These are phyloP conservation scores for Lophius piscatorius DNA, from an alignment of 2,113 vertebrate species.

Conservation along the genomic window DNA sequence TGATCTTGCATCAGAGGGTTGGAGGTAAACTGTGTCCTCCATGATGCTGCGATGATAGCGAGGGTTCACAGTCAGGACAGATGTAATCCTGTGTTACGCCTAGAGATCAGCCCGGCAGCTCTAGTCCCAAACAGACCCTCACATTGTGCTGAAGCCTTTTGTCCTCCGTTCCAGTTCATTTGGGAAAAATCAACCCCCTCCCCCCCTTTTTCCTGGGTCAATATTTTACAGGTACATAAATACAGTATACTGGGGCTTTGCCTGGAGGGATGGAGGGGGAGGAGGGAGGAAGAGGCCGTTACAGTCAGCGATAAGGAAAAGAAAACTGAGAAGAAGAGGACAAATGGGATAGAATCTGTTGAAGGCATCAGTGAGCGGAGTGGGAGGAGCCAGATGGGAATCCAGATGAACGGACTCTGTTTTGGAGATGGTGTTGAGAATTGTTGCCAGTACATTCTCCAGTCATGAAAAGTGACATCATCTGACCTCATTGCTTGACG, in stretches of 20 bases:
- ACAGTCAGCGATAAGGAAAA: too few relatives aligned
- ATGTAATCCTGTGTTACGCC: slow-evolving; percentile 12
- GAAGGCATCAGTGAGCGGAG: not conserved
- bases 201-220: slow-evolving; percentile 7
- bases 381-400: not conserved
- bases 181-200: slow-evolving; percentile 33
- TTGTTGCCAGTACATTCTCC: too few relatives aligned
- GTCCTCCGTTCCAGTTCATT: slow-evolving; percentile 15
- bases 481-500: too few relatives aligned
- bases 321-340: too few relatives aligned
- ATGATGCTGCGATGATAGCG: too few relatives aligned
- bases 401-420: not conserved
- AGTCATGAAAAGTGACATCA: too few relatives aligned
- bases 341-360: too few relatives aligned
- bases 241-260: too few relatives aligned
- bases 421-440: too few relatives aligned
- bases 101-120: slow-evolving; percentile 1
- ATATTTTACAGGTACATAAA: slow-evolving; percentile 26
- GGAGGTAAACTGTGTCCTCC: not conserved
- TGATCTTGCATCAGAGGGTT: not conserved
- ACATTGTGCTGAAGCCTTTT: slow-evolving; percentile 20
- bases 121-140: too few relatives aligned
- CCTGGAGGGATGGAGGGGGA: too few relatives aligned
- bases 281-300: too few relatives aligned
- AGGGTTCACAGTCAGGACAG: slow-evolving; percentile 26